Percentiles rank a stretch among this genome's conserved stretches.
Evolutionary conservation across 2,888 invertebrate genomes (phyloP).

Genomic region (Sympetrum striolatum): DNA sequence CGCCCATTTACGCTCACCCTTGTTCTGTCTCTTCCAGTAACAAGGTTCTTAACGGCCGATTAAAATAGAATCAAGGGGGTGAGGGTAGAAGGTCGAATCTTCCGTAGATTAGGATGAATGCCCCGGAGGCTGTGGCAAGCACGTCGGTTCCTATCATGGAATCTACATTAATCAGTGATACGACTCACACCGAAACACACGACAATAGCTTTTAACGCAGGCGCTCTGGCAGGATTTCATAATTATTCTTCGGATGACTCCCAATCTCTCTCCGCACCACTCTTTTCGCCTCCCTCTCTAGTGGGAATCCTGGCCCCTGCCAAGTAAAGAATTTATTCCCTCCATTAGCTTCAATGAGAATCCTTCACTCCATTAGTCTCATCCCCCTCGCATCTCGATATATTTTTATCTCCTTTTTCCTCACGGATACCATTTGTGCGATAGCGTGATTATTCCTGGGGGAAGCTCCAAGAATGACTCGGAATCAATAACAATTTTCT

Average conservation of each 20-base stretch:
- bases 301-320: background rate
- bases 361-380: background rate
- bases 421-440: background rate
- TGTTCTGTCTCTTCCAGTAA: background rate
- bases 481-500: too few species aligned
- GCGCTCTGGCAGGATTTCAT: background rate
- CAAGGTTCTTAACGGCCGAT: background rate
- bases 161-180: background rate
- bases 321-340: background rate
- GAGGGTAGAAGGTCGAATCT: background rate
- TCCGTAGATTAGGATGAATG: background rate
- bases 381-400: background rate
- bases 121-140: background rate
- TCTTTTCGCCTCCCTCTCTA: background rate
- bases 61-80: background rate
- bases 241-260: background rate
- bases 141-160: background rate
- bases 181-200: background rate
- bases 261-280: background rate
- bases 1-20: background rate
- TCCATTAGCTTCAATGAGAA: background rate
- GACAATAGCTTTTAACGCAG: background rate
- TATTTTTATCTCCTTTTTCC: background rate
- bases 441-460: background rate
- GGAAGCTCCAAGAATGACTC: background rate